Evolutionary conservation across 64 coral and sea anemone genomes (phyloP), one percentile per base, ranked within the genome.

Genomic region (Pachyseris speciosa): DNA sequence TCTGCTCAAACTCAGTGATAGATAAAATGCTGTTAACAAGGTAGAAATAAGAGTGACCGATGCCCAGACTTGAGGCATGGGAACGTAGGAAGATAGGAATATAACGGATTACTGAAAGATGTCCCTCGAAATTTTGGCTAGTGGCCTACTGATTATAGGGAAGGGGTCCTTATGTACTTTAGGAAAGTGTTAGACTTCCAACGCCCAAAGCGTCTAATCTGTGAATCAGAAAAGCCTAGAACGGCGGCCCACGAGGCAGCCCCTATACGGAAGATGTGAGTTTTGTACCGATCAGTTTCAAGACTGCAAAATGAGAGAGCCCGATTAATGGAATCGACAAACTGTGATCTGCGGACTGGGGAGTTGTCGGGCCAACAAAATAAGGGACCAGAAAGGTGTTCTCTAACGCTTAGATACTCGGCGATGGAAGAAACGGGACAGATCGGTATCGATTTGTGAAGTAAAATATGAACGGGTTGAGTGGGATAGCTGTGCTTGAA

Each of bases 161-260:
- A 57, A 57, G 6, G 52, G 52, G 52, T 57, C 17, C 52, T 13
- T 27, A 48, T 77, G 44, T 77, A 77, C 44, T 77, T 77, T 0
- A 40, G 11, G n/a, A 77, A 77, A 45, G 74, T n/a, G n/a, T 77
- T 45, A 77, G 74, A 77, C 25, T 77, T 37, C 74, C 74, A 77
- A 20, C 74, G 74, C 74, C 74, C 74, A 27, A 77, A 49, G 31
- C 31, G 41, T 27, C 74, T 41, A 28, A 77, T 77, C 40, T 77
- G 32, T 16, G 74, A 27, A 41, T 77, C 74, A 12, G 74, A 77
- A 22, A 77, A 12, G 10, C 74, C 74, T 47, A 16, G 5, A 33
- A 9, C 33, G 7, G 74, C 74, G 16, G 74, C 74, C 31, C 40
- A 49, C 17, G 74, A 40, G 7, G 74, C 74, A 40, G 74, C 74